A percentile compares a stretch with the other conserved stretches of the same genome.
These are phyloP conservation scores for Volucella bombylans DNA, from an alignment of 2,888 invertebrate species.

Conservation along the genomic window DNA sequence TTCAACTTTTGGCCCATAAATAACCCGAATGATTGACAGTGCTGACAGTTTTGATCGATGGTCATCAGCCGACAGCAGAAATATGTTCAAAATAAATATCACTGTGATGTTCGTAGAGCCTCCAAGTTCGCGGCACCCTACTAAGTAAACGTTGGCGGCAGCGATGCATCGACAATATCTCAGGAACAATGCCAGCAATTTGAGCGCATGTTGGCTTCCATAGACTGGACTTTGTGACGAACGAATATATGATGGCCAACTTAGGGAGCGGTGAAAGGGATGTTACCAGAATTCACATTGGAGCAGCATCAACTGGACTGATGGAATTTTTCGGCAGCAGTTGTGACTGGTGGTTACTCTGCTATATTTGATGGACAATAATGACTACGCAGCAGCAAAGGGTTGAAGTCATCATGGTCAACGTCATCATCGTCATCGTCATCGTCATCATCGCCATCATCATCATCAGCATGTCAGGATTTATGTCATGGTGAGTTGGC, in stretches of 20 bases:
- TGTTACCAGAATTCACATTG: constrained; percentile 60
- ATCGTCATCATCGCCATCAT: constrained; percentile 66
- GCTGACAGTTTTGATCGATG: constrained; percentile 81
- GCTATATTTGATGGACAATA: constrained; percentile 67
- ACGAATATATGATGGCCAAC: constrained; percentile 24
- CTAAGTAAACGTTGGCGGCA: constrained; percentile 9
- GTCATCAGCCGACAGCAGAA: constrained; percentile 77
- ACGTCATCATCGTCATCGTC: constrained; percentile 45
- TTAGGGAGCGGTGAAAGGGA: constrained; percentile 13
- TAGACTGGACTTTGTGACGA: constrained; percentile 17
- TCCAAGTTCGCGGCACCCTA: constrained; percentile 48
- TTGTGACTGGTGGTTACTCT: constrained; percentile 35
- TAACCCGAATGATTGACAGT: constrained; percentile 80
- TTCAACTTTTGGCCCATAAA: constrained; percentile 79
- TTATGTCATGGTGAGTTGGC: constrained; percentile 57
- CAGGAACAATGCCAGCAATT: constrained; percentile 62
- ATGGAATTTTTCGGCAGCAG: constrained; percentile 61
- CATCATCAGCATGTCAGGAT: constrained; percentile 42
- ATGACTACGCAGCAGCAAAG: constrained; percentile 40
- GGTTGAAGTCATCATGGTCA: constrained; percentile 71
- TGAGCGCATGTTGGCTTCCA: constrained; percentile 54
- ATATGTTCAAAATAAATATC: constrained; percentile 72
- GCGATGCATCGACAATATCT: constrained; percentile 49
- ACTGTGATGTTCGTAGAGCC: constrained; percentile 63
- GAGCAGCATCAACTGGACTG: constrained; percentile 43